A percentile compares a stretch with the other conserved stretches of the same genome.
These are phyloP conservation scores for Jaculus jaculus DNA, from an alignment of 2,113 vertebrate species.

Conservation along the genomic window DNA sequence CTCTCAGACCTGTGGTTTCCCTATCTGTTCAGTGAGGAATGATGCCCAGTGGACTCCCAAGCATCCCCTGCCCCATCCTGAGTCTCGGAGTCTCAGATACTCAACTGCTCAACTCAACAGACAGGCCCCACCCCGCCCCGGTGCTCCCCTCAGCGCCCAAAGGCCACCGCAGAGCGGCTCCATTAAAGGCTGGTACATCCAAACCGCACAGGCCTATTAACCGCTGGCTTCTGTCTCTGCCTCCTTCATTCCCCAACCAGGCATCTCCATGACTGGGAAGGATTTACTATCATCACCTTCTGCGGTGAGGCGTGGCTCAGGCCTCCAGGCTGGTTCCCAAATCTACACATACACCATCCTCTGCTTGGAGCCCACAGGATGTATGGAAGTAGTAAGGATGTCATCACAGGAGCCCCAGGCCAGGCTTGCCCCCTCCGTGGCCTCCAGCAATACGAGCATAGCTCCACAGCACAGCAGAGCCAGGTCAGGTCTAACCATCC, in stretches of 20 bases:
- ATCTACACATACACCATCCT: background rate
- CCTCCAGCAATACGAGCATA: too few species aligned
- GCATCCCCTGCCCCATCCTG: accelerated
- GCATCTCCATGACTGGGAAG: slow-evolving; percentile 38
- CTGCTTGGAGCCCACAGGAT: too few species aligned
- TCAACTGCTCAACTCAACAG: background rate
- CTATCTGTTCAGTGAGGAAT: background rate
- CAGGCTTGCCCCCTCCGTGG: background rate
- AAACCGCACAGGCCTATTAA: background rate
- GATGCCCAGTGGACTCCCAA: background rate
- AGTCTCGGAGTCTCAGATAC: background rate
- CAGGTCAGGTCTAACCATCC: too few species aligned
- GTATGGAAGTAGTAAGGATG: too few species aligned
- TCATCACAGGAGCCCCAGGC: too few species aligned
- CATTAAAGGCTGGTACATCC: background rate
- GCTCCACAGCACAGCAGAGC: too few species aligned
- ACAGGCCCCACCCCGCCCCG: background rate
- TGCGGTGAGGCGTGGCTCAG: too few species aligned
- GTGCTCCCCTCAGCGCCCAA: background rate
- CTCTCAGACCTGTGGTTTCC: background rate
- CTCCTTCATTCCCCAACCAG: slow-evolving; percentile 25
- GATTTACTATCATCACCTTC: background rate
- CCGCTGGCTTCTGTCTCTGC: slow-evolving; percentile 23
- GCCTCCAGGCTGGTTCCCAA: background rate
- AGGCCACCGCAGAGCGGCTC: background rate